phyloP scores from a whole-genome alignment of 2,888 invertebrate species.

The Ichneumoninae sp. region DNA sequence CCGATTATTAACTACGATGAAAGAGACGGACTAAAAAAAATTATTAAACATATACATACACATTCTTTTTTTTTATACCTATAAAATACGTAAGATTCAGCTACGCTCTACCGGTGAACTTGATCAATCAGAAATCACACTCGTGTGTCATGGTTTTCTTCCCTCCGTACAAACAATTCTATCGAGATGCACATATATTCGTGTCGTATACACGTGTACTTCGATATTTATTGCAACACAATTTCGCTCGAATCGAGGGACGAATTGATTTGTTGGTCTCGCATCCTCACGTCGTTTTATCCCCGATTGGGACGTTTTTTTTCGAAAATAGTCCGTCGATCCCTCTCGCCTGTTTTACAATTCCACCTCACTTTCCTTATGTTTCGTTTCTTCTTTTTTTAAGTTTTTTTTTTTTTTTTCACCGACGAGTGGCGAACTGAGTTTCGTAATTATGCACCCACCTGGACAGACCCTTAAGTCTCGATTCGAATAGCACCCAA shows the following conservation, averaged over 20 bases:
- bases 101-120: constrained; percentile 57
- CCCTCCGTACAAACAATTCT: constrained; percentile 55
- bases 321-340: constrained; percentile 23
- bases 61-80: constrained; percentile 46
- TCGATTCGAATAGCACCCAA: constrained; percentile 65
- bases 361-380: constrained; percentile 31
- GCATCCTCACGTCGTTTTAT: constrained; percentile 22
- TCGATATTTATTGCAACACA: constrained; percentile 62
- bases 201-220: constrained; percentile 34
- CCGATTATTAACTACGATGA: constrained; percentile 51
- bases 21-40: constrained; percentile 41
- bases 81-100: constrained; percentile 65
- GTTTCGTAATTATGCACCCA: constrained; percentile 32
- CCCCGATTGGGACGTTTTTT: not conserved
- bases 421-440: constrained; percentile 7
- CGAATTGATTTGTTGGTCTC: constrained; percentile 48
- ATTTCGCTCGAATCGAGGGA: constrained; percentile 45
- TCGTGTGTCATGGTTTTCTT: constrained; percentile 67
- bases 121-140: constrained; percentile 63
- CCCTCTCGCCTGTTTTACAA: constrained; percentile 32
- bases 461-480: constrained; percentile 57
- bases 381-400: constrained; percentile 5
- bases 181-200: constrained; percentile 57
- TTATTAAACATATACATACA: constrained; percentile 60
- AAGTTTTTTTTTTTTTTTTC: not conserved